A percentile compares a stretch with the other conserved stretches of the same genome.
phyloP scores from a whole-genome alignment of 2,113 vertebrate species.

The Camelus dromedarius region DNA sequence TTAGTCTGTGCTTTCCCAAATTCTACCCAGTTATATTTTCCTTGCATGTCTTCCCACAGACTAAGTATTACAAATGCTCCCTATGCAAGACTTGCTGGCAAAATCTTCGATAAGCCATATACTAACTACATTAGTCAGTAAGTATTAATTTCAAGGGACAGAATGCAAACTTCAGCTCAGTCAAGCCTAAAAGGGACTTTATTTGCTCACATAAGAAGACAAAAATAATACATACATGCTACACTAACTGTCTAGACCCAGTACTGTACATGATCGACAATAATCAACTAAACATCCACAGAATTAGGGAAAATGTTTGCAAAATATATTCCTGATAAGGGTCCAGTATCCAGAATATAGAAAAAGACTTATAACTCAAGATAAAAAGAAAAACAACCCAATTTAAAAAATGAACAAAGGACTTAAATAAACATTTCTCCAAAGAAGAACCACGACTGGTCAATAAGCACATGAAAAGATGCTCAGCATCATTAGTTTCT shows the following conservation, averaged over 20 bases:
- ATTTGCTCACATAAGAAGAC: not conserved
- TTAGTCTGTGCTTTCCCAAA: constrained; percentile 57
- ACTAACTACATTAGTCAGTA: constrained; percentile 57
- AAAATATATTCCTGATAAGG: not conserved
- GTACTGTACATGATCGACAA: not conserved
- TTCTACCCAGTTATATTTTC: constrained; percentile 42
- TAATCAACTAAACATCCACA: not conserved
- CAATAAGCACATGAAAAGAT: not conserved
- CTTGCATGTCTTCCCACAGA: constrained; percentile 56
- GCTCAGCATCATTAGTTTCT: not conserved
- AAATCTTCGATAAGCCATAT: constrained; percentile 55
- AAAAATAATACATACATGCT: not conserved
- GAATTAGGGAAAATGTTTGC: not conserved
- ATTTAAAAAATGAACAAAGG: not conserved
- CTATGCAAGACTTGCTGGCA: constrained; percentile 48
- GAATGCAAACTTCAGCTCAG: not conserved
- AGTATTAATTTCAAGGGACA: constrained; percentile 2
- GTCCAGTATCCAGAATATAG: not conserved
- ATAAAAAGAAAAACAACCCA: not conserved
- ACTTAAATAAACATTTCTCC: not conserved
- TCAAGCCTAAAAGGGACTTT: constrained; percentile 15
- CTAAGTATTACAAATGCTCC: constrained; percentile 35
- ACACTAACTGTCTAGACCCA: not conserved
- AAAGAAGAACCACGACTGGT: not conserved
- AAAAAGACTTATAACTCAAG: not conserved